Percentiles rank a stretch among this genome's conserved stretches.
Evolutionary conservation across 53 echinoderm and acorn worm genomes (phyloP).

Genomic region (Pentamera pediparva): DNA sequence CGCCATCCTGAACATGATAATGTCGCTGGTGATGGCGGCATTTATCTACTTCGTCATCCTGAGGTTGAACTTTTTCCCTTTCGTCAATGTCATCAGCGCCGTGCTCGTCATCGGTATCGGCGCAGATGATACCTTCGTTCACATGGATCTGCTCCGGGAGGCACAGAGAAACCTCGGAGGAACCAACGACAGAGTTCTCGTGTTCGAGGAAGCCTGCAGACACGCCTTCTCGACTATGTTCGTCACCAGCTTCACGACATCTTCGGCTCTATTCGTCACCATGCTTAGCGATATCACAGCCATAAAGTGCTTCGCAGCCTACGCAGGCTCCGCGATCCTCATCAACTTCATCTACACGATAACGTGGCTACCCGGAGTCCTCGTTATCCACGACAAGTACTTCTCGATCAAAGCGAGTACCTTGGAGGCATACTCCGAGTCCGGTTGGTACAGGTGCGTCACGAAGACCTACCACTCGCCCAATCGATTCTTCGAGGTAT

Average conservation of each 20-base stretch:
- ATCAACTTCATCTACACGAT: constrained; percentile 72
- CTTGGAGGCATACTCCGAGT: too few species aligned
- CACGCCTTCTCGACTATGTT: constrained; percentile 83
- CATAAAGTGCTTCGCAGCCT: constrained; percentile 76
- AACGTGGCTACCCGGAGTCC: constrained; percentile 78
- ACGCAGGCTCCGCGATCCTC: constrained; percentile 71
- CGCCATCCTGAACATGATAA: constrained; percentile 61
- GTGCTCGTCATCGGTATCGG: constrained; percentile 76
- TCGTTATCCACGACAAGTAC: constrained; percentile 65
- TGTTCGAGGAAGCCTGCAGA: constrained; percentile 49
- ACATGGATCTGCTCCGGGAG: constrained; percentile 65
- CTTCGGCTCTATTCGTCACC: constrained; percentile 63
- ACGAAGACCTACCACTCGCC: neutral
- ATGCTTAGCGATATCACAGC: constrained; percentile 76
- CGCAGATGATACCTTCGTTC: constrained; percentile 89
- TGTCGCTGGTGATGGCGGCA: constrained; percentile 66
- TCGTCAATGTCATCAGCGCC: constrained; percentile 64
- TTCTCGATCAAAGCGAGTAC: neutral
- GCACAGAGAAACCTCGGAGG: constrained; percentile 9
- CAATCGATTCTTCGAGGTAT: constrained; percentile 33
- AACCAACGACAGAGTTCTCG: constrained; percentile 9
- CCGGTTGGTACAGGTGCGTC: too few species aligned
- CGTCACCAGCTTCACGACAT: constrained; percentile 85
- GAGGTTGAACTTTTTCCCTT: constrained; percentile 73
- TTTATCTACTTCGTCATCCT: constrained; percentile 61